Evolutionary conservation across 2,113 vertebrate genomes (phyloP).

Genomic region (Pituophis catenifer): DNA sequence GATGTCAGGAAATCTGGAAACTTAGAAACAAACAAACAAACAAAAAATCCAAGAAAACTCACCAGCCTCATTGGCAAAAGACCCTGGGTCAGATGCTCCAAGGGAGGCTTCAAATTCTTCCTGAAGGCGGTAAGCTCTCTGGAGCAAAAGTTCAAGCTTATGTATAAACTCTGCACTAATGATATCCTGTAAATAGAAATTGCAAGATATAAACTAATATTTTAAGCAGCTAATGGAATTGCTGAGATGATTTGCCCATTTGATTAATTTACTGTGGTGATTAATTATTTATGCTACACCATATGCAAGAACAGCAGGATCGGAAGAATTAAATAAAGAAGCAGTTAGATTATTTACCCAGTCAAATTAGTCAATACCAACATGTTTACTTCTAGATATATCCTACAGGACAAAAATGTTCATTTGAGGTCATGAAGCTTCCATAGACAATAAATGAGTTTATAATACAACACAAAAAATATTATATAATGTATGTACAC

Average conservation of each 20-base stretch:
- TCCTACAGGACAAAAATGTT: background rate
- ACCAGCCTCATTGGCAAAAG: constrained; percentile 79
- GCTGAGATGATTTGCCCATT: background rate
- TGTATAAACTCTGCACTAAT: constrained; percentile 93
- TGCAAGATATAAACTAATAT: background rate
- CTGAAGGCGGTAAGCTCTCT: constrained; percentile 92
- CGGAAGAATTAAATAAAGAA: background rate
- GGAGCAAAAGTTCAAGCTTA: constrained; percentile 90
- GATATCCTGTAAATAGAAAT: constrained; percentile 77
- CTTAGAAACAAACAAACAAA: background rate
- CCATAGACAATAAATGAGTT: background rate
- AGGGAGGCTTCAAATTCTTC: constrained; percentile 93
- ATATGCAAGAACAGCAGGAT: background rate
- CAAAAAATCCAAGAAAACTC: constrained; percentile 48
- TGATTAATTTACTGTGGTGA: background rate
- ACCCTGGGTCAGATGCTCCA: constrained; percentile 78
- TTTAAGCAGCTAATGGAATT: background rate
- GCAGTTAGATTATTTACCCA: background rate
- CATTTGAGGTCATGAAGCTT: background rate
- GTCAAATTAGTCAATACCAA: background rate
- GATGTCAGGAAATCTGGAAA: background rate
- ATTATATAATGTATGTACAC: too few species aligned
- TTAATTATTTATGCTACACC: background rate
- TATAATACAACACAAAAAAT: background rate
- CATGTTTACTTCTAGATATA: background rate